Percentiles rank a stretch among this genome's conserved stretches.
These are phyloP conservation scores for Elgaria multicarinata DNA, from an alignment of 2,113 vertebrate genomes.

Conservation along the genomic window DNA sequence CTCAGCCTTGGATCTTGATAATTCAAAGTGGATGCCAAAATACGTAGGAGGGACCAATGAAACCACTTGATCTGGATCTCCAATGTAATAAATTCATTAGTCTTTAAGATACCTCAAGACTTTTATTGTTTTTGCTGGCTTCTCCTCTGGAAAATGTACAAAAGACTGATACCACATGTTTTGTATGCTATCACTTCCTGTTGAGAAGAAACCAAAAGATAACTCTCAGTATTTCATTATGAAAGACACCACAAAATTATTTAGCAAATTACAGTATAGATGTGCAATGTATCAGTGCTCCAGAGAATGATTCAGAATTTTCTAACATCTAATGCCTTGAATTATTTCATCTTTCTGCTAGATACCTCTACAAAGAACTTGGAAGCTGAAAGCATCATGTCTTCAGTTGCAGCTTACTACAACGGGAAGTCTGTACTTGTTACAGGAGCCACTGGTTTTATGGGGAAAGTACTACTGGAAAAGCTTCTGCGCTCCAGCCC, in stretches of 20 bases:
- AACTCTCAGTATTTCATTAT: not conserved
- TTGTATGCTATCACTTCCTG: not conserved
- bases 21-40: not conserved
- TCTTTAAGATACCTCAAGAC: not conserved
- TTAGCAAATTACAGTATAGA: not conserved
- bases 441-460: constrained; percentile 94
- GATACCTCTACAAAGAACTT: constrained; percentile 65
- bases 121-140: not conserved
- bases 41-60: not conserved
- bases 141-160: not conserved
- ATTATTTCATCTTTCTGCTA: constrained; percentile 54
- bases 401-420: constrained; percentile 87
- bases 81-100: not conserved
- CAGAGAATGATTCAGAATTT: not conserved
- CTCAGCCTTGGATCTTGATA: not conserved
- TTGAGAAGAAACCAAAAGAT: not conserved
- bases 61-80: not conserved
- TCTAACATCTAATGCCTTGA: constrained; percentile 13
- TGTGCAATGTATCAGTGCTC: not conserved
- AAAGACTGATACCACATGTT: not conserved
- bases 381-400: constrained; percentile 76
- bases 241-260: not conserved
- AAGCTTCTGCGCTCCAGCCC: constrained; percentile 92
- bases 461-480: constrained; percentile 96
- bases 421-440: constrained; percentile 89